A percentile compares a stretch with the other conserved stretches of the same genome.
These are phyloP conservation scores for Cladopsammia gracilis DNA, from an alignment of 64 coral and sea anemone species.

Conservation along the genomic window DNA sequence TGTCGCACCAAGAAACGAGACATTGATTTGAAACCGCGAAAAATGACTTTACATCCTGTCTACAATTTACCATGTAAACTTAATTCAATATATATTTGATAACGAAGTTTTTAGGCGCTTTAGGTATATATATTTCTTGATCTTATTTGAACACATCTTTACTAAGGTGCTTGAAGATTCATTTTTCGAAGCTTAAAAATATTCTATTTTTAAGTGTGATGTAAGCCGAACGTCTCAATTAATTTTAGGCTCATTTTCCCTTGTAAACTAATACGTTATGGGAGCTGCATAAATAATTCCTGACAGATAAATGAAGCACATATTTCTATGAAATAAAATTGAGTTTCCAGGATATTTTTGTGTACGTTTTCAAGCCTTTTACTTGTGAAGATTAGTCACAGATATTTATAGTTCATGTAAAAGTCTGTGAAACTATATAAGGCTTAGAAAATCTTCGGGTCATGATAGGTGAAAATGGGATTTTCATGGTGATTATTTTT, in stretches of 20 bases:
- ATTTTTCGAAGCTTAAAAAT: not conserved
- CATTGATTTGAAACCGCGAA: slow-evolving; percentile 10
- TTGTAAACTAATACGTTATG: not conserved
- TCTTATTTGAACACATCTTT: not conserved
- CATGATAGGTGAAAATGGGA: not conserved
- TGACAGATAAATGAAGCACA: not conserved
- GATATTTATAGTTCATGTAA: too few relatives aligned
- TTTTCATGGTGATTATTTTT: slow-evolving; percentile 11
- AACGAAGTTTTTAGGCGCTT: too few relatives aligned
- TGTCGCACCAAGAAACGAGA: too few relatives aligned
- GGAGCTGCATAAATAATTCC: not conserved
- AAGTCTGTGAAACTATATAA: not conserved
- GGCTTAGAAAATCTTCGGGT: not conserved
- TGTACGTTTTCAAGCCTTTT: too few relatives aligned
- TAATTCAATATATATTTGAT: not conserved
- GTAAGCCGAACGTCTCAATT: not conserved
- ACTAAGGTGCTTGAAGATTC: not conserved
- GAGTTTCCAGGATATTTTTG: not conserved
- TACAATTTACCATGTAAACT: not conserved
- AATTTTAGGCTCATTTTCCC: not conserved
- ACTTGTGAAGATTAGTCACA: too few relatives aligned
- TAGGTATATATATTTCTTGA: not conserved
- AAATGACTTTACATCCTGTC: not conserved
- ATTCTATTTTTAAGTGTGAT: not conserved
- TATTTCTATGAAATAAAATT: not conserved